Base-by-base conservation (phyloP, 2,888 invertebrate species). In the Hypomecis atomaria region DNA sequence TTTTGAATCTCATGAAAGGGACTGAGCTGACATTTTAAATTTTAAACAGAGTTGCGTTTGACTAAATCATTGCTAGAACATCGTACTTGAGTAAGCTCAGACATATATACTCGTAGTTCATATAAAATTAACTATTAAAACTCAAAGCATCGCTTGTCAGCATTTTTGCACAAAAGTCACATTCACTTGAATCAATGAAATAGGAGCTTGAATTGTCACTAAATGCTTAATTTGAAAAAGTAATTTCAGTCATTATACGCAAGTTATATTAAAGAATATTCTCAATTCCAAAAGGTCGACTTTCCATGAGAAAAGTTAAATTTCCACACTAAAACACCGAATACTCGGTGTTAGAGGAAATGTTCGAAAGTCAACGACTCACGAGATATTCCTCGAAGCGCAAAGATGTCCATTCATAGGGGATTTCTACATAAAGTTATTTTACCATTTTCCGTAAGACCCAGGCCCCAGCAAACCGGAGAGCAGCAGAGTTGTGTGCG, bases 371-470 rank as follows among this genome's bases (percentile, higher is more conserved):
- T 64, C 33, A 44, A 61, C 53, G 58, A 54, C 47, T 56, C 47
- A 47, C 58, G 47, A 60, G 59, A 69, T 59, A 52, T 69, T 62
- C 42, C 53, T 58, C 60, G 45, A 54, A 61, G 55, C 58, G 59
- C 58, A 60, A 66, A 64, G 59, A 50, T 58, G 62, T 60, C 58
- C 53, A 63, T 67, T 70, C 53, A 61, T 44, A 44, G 37, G 40
- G 23, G 49, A 61, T 60, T 63, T 65, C 56, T 63, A 67, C 53
- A 62, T 62, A 59, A 67, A 67, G 54, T 67, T 64, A 62, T 65
- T 64, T 62, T 13, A 63, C 47, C 55, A 61, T 52, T 66, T 60
- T 61, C 40, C 42, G 43, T 23, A 23, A 23, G 23, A 23, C 23
- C 23, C 23, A 23, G 23, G 23, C 23, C 23, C 23, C 23, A 23